Evolutionary conservation across 1,140 invertebrate genomes (phyloP).

Genomic region (Meteorus sp.): DNA sequence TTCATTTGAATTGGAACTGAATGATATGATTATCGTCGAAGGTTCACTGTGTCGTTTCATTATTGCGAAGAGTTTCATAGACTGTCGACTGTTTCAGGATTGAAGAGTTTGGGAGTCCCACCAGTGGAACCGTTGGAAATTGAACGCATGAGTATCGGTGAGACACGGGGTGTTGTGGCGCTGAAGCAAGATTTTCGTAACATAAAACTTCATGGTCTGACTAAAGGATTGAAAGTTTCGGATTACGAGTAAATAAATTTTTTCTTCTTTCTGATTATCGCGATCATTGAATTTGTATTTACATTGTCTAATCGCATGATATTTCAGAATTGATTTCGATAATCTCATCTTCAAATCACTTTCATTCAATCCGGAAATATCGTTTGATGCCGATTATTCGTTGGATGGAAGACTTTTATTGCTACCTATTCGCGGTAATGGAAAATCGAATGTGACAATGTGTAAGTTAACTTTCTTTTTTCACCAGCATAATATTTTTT

Average conservation of each 20-base stretch:
- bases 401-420: constrained; percentile 70
- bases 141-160: constrained; percentile 61
- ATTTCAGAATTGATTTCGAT: constrained; percentile 57
- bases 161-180: constrained; percentile 60
- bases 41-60: no score
- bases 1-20: no score
- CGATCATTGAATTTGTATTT: constrained; percentile 1
- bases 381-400: constrained; percentile 68
- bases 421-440: constrained; percentile 70
- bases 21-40: neutral
- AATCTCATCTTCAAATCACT: constrained; percentile 56
- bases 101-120: constrained; percentile 38
- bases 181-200: constrained; percentile 64
- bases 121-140: constrained; percentile 63
- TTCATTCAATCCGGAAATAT: constrained; percentile 51
- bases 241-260: constrained; percentile 57
- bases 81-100: constrained; percentile 32
- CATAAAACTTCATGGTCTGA: constrained; percentile 63
- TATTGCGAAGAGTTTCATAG: neutral
- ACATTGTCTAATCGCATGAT: no score
- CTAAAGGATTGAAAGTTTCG: constrained; percentile 55
- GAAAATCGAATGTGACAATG: constrained; percentile 69
- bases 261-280: neutral
- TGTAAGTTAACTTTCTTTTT: constrained; percentile 55
- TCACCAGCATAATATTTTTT: neutral